phyloP scores from a whole-genome alignment of 1,140 invertebrate genomes.

The Ostrea denselamellosa region DNA sequence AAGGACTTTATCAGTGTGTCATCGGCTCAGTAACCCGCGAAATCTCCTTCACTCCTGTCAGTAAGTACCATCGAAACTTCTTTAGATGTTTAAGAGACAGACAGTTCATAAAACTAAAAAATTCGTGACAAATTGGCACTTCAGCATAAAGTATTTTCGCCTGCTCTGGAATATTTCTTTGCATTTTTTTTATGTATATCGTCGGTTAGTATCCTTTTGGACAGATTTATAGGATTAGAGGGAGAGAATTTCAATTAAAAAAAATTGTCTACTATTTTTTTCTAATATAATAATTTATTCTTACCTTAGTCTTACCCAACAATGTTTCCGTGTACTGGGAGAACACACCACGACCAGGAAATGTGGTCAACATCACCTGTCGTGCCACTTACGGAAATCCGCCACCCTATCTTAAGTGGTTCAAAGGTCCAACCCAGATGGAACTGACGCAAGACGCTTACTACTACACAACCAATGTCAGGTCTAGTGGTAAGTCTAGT shows the following conservation, averaged over 20 bases:
- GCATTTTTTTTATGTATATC: too few relatives aligned
- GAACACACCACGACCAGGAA: slow-evolving; percentile 44
- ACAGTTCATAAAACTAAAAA: too few relatives aligned
- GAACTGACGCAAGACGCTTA: slow-evolving; percentile 48
- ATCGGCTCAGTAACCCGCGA: slow-evolving; percentile 39
- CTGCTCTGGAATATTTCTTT: too few relatives aligned
- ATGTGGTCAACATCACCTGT: slow-evolving; percentile 60
- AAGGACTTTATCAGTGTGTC: slow-evolving; percentile 56
- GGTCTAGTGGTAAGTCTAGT: slow-evolving; percentile 47
- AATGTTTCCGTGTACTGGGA: slow-evolving; percentile 64
- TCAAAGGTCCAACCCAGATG: slow-evolving; percentile 45
- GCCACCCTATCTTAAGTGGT: slow-evolving; percentile 57
- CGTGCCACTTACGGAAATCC: slow-evolving; percentile 56
- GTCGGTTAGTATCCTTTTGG: too few relatives aligned
- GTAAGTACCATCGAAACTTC: slow-evolving; percentile 43
- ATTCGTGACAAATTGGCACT: too few relatives aligned
- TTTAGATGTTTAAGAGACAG: too few relatives aligned
- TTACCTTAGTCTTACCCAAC: slow-evolving; percentile 56
- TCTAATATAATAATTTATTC: not conserved
- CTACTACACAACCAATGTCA: slow-evolving; percentile 56
- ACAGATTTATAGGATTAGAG: too few relatives aligned
- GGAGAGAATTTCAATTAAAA: too few relatives aligned
- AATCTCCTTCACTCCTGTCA: slow-evolving; percentile 55
- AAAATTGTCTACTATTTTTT: not conserved
- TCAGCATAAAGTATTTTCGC: too few relatives aligned